phyloP scores from a whole-genome alignment of 2,113 vertebrate species.

The Empidonax traillii region DNA sequence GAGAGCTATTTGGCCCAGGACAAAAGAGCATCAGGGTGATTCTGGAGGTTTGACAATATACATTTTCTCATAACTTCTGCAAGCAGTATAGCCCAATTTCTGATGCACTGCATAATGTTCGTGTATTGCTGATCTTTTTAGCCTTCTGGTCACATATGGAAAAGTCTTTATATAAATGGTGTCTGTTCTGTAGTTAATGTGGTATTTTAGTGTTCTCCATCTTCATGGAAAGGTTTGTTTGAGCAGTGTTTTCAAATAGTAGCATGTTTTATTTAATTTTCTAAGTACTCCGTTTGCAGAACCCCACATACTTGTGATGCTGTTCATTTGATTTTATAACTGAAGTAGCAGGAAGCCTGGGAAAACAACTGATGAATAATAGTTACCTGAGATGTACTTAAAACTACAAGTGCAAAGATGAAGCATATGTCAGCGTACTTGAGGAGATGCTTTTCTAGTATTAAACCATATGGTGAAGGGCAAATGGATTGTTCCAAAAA shows the following conservation, averaged over 20 bases:
- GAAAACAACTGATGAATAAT: background rate
- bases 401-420: background rate
- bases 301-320: background rate
- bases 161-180: background rate
- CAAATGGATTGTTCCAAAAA: background rate
- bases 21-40: background rate
- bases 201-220: background rate
- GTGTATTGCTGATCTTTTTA: background rate
- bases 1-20: background rate
- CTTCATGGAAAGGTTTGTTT: background rate
- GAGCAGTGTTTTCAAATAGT: background rate
- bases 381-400: background rate
- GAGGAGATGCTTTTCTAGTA: background rate
- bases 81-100: background rate
- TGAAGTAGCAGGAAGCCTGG: background rate
- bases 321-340: background rate
- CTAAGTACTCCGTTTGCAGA: background rate
- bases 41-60: background rate
- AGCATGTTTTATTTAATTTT: background rate
- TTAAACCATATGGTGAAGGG: background rate
- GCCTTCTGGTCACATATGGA: background rate
- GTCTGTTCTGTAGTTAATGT: background rate
- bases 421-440: background rate
- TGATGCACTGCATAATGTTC: background rate
- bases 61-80: background rate